phyloP scores from a whole-genome alignment of 2,797 vertebrate species.

The Alcedo atthis region DNA sequence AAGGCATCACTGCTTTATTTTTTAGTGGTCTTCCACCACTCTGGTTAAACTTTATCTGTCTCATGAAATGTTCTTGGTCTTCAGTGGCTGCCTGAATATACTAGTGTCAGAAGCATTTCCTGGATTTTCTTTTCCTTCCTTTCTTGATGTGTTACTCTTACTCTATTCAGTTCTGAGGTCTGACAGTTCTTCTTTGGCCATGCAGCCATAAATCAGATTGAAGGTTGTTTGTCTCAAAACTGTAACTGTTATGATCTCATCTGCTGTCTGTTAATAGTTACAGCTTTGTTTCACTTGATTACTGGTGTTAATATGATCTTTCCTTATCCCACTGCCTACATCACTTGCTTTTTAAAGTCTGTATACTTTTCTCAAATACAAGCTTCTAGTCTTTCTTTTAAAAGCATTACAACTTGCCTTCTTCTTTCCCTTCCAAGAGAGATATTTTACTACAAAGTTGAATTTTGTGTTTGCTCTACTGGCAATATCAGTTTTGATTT shows the following conservation, averaged over 20 bases:
- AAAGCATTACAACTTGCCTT: neutral
- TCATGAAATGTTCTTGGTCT: neutral
- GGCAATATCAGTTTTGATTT: neutral
- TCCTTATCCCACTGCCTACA: neutral
- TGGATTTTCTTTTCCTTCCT: neutral
- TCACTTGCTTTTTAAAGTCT: neutral
- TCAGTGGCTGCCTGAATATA: neutral
- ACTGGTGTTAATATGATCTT: neutral
- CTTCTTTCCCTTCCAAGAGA: neutral
- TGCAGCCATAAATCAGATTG: neutral
- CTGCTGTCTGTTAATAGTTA: neutral
- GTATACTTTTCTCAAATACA: neutral
- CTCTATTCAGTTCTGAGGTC: neutral
- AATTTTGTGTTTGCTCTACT: neutral
- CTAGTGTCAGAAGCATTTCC: neutral
- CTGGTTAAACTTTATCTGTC: neutral
- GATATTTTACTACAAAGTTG: neutral
- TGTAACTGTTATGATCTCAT: neutral
- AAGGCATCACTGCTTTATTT: neutral
- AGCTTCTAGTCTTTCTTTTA: neutral
- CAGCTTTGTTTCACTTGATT: neutral
- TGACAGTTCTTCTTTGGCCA: conserved; percentile 7
- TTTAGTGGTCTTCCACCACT: neutral
- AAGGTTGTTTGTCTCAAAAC: neutral
- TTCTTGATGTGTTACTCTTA: neutral